Evolutionary conservation across 2,888 invertebrate species (phyloP).

Genomic region (Minunthozetes semirufus): DNA sequence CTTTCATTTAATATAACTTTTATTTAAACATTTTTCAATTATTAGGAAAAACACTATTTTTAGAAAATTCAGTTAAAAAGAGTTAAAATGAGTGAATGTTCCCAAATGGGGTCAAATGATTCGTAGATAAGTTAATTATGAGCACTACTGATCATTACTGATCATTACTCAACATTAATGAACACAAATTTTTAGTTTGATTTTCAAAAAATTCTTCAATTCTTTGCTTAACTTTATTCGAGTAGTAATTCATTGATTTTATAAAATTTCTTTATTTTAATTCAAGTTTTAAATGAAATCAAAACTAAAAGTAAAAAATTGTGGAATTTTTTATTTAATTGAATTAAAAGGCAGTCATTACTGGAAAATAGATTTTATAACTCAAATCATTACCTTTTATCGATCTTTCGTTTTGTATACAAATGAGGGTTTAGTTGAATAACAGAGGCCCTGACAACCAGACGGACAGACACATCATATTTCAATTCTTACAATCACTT

Average conservation of each 20-base stretch:
- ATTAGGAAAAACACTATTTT: neutral
- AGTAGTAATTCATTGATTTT: too few species aligned
- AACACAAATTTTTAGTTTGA: too few species aligned
- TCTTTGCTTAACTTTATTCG: too few species aligned
- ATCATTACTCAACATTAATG: too few species aligned
- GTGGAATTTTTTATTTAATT: too few species aligned
- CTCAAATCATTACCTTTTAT: conserved; percentile 4
- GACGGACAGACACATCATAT: neutral
- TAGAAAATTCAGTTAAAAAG: neutral
- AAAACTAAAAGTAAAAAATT: too few species aligned
- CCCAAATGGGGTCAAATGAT: conserved; percentile 25
- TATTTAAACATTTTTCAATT: neutral
- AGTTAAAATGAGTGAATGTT: neutral
- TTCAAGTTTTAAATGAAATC: too few species aligned
- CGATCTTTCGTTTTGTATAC: neutral
- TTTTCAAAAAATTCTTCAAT: too few species aligned
- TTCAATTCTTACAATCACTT: neutral
- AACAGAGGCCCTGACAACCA: conserved; percentile 27
- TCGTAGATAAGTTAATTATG: neutral
- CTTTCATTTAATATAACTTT: neutral
- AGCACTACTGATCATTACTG: neutral
- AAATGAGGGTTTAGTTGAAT: neutral
- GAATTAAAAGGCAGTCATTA: too few species aligned
- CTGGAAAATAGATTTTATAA: too few species aligned
- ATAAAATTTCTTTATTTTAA: too few species aligned